Evolutionary conservation across 1,140 invertebrate species (phyloP).

Genomic region (Lepidurus packardi): DNA sequence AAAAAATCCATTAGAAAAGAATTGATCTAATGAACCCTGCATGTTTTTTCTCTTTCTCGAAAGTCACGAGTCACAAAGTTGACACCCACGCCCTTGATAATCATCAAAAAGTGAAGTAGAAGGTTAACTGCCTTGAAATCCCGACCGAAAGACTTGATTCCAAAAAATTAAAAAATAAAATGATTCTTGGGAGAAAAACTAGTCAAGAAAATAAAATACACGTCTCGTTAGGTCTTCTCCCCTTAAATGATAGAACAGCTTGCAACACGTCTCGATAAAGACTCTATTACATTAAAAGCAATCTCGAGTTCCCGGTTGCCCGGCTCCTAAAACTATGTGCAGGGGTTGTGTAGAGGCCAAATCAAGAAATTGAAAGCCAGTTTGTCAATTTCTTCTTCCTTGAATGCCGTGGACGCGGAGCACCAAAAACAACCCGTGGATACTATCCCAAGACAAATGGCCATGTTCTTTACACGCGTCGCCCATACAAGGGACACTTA

Average conservation of each 20-base stretch:
- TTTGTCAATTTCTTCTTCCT: not conserved
- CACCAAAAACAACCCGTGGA: not conserved
- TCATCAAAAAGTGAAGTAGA: no score
- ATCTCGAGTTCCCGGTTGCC: not conserved
- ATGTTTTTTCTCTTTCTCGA: no score
- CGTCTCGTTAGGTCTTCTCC: conserved; percentile 10
- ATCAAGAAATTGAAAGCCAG: not conserved
- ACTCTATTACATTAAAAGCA: conserved; percentile 22
- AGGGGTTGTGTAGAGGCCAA: no score
- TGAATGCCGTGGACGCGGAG: not conserved
- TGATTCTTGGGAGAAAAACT: not conserved
- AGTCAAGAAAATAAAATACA: not conserved
- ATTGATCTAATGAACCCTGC: no score
- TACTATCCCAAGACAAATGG: conserved; percentile 14
- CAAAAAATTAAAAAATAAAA: not conserved
- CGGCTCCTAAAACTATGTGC: not conserved
- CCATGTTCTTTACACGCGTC: conserved; percentile 17
- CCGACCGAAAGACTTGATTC: no score
- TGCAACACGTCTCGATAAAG: conserved; percentile 5
- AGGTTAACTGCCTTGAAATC: no score
- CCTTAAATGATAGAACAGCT: not conserved
- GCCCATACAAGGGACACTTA: conserved; percentile 17
- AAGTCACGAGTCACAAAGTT: no score
- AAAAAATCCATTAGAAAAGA: no score
- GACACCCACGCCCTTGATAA: no score